A percentile compares a stretch with the other conserved stretches of the same genome.
Conservation (phyloP, 2,797 vertebrate genomes). For the Intellagama lesueurii region DNA sequence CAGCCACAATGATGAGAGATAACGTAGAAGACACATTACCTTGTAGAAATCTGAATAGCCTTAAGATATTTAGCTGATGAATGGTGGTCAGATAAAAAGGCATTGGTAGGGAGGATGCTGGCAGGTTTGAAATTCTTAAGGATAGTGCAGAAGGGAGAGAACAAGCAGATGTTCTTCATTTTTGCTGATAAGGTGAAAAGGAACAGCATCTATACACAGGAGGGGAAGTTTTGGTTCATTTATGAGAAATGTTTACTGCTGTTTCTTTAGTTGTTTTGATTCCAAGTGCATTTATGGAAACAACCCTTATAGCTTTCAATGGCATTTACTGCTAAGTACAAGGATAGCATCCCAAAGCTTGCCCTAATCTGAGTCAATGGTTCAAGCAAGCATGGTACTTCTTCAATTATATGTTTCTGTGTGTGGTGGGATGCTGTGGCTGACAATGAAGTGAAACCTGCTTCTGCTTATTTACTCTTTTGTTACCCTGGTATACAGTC, state of each 20-base stretch:
- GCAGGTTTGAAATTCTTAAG: neutral
- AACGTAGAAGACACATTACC: neutral
- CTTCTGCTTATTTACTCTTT: conserved; percentile 52
- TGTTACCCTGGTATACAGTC: conserved; percentile 29
- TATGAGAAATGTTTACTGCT: neutral
- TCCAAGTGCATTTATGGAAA: neutral
- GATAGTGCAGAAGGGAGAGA: neutral
- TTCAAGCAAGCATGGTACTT: neutral
- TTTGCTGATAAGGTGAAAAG: neutral
- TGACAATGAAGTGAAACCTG: conserved; percentile 4
- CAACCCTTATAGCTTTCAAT: neutral
- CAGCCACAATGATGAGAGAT: neutral
- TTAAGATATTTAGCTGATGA: neutral
- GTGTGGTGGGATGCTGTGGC: neutral
- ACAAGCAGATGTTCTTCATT: neutral
- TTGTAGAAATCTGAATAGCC: neutral
- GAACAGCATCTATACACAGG: neutral
- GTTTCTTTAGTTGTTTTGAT: neutral
- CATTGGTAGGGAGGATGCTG: no score
- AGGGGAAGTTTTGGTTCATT: neutral
- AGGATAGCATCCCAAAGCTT: neutral
- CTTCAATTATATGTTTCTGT: neutral
- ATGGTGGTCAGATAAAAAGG: no score
- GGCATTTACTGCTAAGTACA: neutral
- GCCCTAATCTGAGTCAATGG: neutral